Conservation (phyloP, 2,888 invertebrate species). For the Nomada fabriciana region DNA sequence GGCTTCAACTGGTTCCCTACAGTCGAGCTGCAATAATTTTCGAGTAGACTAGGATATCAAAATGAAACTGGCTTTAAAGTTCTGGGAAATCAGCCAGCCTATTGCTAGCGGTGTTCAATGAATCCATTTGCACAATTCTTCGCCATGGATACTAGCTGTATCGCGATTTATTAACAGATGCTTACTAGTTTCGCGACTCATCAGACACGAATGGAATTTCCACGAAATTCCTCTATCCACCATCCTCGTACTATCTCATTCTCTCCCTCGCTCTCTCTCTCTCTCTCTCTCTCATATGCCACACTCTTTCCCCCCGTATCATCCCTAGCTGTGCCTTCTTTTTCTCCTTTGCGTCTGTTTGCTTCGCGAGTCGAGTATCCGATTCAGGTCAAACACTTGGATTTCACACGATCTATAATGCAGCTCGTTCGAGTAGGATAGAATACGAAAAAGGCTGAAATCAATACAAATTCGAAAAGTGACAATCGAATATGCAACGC, state of each 20-base stretch:
- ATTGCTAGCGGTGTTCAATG: too few relatives aligned
- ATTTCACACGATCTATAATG: constrained; percentile 77
- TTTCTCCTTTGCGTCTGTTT: constrained; percentile 45
- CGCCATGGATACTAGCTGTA: constrained; percentile 61
- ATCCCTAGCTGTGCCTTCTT: constrained; percentile 8
- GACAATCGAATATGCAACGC: constrained; percentile 20
- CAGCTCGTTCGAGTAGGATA: constrained; percentile 65
- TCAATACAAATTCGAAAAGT: constrained; percentile 56
- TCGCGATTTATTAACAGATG: constrained; percentile 72
- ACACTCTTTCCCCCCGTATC: constrained; percentile 7
- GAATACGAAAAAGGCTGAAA: constrained; percentile 64
- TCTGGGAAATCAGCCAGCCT: too few relatives aligned
- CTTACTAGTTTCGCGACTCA: constrained; percentile 57
- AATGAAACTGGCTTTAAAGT: too few relatives aligned
- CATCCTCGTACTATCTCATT: constrained; percentile 23
- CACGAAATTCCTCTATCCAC: constrained; percentile 2
- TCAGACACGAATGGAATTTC: constrained; percentile 65
- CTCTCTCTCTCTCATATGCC: background rate
- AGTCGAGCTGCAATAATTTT: too few relatives aligned
- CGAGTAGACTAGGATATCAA: too few relatives aligned
- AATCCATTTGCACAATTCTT: too few relatives aligned
- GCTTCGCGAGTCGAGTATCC: constrained; percentile 43
- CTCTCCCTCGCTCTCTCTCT: constrained; percentile 14
- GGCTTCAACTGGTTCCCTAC: too few relatives aligned
- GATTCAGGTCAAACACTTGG: constrained; percentile 71